Evolutionary conservation across 2,113 vertebrate species (phyloP).

Genomic region (Otolemur garnettii): DNA sequence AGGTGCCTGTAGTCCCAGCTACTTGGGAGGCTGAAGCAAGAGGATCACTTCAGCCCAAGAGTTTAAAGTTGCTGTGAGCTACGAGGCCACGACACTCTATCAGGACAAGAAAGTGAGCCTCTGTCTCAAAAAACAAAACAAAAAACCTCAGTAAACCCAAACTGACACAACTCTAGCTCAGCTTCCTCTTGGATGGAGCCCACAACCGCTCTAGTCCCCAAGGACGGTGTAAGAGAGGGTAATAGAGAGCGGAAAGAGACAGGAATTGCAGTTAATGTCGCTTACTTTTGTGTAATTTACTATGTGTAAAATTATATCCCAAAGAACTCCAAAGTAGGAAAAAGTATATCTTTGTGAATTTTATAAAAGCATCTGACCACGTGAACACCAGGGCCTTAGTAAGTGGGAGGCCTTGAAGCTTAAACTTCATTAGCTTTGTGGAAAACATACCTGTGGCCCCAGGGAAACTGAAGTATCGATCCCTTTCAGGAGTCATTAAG

Average conservation of each 20-base stretch:
- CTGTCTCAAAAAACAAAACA: not conserved
- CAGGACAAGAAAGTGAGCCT: no score
- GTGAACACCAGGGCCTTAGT: not conserved
- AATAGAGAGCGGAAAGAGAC: not conserved
- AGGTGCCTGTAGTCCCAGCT: no score
- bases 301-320: not conserved
- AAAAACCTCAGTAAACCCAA: not conserved
- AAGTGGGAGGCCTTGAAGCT: not conserved
- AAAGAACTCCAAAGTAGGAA: not conserved
- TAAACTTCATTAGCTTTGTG: not conserved
- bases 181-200: not conserved
- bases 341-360: not conserved
- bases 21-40: no score
- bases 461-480: not conserved
- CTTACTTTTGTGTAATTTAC: not conserved
- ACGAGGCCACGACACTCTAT: no score
- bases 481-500: not conserved
- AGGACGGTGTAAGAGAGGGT: no score
- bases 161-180: not conserved
- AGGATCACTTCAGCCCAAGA: no score
- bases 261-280: not conserved
- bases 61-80: no score
- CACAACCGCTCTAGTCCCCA: not conserved
- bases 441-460: not conserved
- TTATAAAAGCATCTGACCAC: not conserved